Conservation (phyloP, 2,797 vertebrate genomes). For the Cercopithecus neglectus region DNA sequence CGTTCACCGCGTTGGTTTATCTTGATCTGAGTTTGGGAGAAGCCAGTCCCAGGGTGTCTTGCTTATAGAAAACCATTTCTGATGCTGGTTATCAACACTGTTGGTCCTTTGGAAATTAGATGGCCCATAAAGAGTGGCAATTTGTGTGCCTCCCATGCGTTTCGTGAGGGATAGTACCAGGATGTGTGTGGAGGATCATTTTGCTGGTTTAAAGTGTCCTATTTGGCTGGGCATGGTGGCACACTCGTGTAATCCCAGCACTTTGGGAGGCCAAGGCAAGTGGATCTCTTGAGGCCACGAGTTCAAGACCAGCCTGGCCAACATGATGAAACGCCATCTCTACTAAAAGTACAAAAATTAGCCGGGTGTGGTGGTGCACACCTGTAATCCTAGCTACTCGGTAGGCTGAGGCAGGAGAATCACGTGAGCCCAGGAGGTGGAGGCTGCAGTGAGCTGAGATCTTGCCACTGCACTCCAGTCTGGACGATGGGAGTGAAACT, state of each 20-base stretch:
- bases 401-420: background rate
- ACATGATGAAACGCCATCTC: background rate
- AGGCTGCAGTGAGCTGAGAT: background rate
- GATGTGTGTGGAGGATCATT: background rate
- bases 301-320: background rate
- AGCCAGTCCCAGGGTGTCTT: background rate
- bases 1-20: background rate
- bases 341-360: background rate
- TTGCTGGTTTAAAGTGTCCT: background rate
- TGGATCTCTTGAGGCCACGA: background rate
- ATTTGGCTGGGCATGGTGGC: background rate
- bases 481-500: background rate
- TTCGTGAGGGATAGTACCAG: background rate
- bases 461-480: background rate
- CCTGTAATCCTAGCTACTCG: background rate
- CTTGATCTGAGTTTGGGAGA: background rate
- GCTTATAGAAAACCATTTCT: background rate
- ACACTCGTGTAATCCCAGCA: background rate
- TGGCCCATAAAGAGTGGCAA: too few species aligned
- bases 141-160: background rate
- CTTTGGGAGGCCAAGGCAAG: background rate
- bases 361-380: background rate
- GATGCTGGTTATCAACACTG: rapidly evolving
- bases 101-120: background rate
- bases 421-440: background rate